Percentiles rank a stretch among this genome's conserved stretches.
phyloP scores from a whole-genome alignment of 2,888 invertebrate species.

The Luffia ferchaultella region DNA sequence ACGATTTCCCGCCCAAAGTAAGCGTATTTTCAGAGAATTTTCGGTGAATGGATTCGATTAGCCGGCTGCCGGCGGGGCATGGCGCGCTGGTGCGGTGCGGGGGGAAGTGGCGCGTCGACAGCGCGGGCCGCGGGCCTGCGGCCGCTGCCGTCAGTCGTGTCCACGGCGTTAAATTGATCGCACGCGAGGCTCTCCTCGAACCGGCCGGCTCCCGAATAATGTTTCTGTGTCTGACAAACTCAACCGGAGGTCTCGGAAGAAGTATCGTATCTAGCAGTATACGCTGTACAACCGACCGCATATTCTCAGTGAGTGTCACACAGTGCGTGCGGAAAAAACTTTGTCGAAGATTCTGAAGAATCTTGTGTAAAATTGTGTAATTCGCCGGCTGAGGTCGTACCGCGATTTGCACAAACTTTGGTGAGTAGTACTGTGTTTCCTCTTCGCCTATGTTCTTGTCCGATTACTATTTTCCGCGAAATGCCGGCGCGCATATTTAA shows the following conservation, averaged over 20 bases:
- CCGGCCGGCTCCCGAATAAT: slow-evolving; percentile 65
- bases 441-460: too few species aligned
- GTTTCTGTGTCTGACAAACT: slow-evolving; percentile 65
- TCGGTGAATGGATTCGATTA: slow-evolving; percentile 46
- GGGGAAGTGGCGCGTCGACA: slow-evolving; percentile 15
- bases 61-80: slow-evolving; percentile 31
- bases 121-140: slow-evolving; percentile 18
- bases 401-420: slow-evolving; percentile 59
- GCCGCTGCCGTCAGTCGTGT: slow-evolving; percentile 36
- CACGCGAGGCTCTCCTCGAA: slow-evolving; percentile 58
- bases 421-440: slow-evolving; percentile 33
- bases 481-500: slow-evolving; percentile 10
- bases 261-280: slow-evolving; percentile 60
- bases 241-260: slow-evolving; percentile 64
- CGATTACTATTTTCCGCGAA: slow-evolving; percentile 51
- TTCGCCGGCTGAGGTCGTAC: slow-evolving; percentile 57
- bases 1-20: slow-evolving; percentile 10
- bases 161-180: slow-evolving; percentile 55
- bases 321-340: slow-evolving; percentile 68
- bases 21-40: slow-evolving; percentile 52
- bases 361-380: slow-evolving; percentile 65
- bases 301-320: slow-evolving; percentile 66
- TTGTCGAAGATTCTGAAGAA: slow-evolving; percentile 66
- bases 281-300: slow-evolving; percentile 61
- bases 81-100: slow-evolving; percentile 17